phyloP scores from a whole-genome alignment of 2,888 invertebrate species.

The Ptilodon capucinus region DNA sequence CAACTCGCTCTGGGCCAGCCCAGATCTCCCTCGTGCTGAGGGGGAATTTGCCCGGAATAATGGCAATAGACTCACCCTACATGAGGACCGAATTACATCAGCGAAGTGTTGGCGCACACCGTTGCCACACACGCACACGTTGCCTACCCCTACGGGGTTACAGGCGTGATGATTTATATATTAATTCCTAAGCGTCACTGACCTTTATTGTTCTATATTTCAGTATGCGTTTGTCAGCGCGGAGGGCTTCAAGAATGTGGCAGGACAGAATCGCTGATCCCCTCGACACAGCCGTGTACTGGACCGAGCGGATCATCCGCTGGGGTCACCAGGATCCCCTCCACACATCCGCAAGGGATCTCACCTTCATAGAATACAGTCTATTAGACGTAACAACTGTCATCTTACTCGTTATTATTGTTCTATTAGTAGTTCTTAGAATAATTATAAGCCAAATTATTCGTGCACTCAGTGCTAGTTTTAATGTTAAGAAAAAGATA shows the following conservation, averaged over 20 bases:
- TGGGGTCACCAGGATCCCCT: slow-evolving; percentile 64
- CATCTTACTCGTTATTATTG: slow-evolving; percentile 37
- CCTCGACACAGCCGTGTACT: slow-evolving; percentile 81
- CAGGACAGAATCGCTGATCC: slow-evolving; percentile 76
- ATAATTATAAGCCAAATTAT: slow-evolving; percentile 45
- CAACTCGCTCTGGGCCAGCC: too few relatives aligned
- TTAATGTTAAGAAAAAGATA: slow-evolving; percentile 57
- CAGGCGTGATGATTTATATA: too few relatives aligned
- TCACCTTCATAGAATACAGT: slow-evolving; percentile 55
- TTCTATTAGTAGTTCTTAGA: slow-evolving; percentile 43
- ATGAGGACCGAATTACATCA: too few relatives aligned
- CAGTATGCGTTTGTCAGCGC: slow-evolving; percentile 72
- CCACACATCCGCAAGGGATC: slow-evolving; percentile 54
- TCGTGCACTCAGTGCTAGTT: slow-evolving; percentile 43
- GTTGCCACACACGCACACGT: too few relatives aligned
- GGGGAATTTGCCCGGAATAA: too few relatives aligned
- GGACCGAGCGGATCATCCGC: slow-evolving; percentile 80
- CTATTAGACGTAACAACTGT: slow-evolving; percentile 62
- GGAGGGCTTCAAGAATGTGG: slow-evolving; percentile 75
- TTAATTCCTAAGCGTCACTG: too few relatives aligned
- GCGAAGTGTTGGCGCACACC: too few relatives aligned
- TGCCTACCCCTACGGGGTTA: too few relatives aligned
- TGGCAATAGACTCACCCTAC: too few relatives aligned
- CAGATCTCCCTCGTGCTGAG: too few relatives aligned
- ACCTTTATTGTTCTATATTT: too few relatives aligned